Evolutionary conservation across 2,113 vertebrate species (phyloP).

Genomic region (Elgaria multicarinata): DNA sequence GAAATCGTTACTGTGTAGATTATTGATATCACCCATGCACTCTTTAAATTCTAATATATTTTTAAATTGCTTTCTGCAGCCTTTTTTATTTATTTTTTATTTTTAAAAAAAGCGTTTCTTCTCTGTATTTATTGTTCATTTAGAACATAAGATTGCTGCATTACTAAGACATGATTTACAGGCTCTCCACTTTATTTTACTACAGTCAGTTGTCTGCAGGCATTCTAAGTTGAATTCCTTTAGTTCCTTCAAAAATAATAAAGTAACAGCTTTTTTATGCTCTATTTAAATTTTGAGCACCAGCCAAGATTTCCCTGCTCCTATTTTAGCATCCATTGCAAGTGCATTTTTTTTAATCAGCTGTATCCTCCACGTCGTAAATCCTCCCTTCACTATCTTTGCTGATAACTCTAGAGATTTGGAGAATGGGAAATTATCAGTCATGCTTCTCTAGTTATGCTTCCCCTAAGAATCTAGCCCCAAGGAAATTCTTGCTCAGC

Average conservation of each 20-base stretch:
- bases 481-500: constrained; percentile 51
- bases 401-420: constrained; percentile 64
- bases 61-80: constrained; percentile 56
- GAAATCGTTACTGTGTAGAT: constrained; percentile 37
- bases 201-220: constrained; percentile 62
- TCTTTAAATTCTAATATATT: constrained; percentile 62
- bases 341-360: constrained; percentile 56
- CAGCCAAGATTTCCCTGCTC: constrained; percentile 55
- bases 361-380: constrained; percentile 39
- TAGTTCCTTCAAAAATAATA: constrained; percentile 64
- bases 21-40: constrained; percentile 29
- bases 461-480: constrained; percentile 44
- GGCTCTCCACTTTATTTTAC: constrained; percentile 37
- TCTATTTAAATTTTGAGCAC: constrained; percentile 70
- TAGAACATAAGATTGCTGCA: constrained; percentile 55
- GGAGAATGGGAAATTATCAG: constrained; percentile 53
- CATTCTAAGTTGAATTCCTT: constrained; percentile 69
- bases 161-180: constrained; percentile 59
- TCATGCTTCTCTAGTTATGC: constrained; percentile 51
- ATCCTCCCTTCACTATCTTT: constrained; percentile 35
- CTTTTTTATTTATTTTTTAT: no score
- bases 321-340: constrained; percentile 55
- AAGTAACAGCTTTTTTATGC: constrained; percentile 69
- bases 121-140: constrained; percentile 61
- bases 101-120: constrained; percentile 41